Conservation (phyloP, 2,113 vertebrate species). For the Dicrurus megarhynchus region DNA sequence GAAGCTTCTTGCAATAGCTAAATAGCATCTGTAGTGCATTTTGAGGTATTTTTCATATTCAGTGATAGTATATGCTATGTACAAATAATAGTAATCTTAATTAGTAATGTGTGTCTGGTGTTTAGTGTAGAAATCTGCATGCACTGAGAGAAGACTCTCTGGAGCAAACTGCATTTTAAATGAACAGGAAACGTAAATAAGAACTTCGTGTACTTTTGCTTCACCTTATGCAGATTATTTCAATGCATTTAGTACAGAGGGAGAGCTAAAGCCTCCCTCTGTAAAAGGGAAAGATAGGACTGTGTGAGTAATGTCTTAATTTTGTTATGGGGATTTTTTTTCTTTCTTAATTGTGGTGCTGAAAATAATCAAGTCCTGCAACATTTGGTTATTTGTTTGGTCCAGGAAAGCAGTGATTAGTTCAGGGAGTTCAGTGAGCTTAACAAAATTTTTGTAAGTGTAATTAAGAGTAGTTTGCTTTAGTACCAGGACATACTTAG, state of each 20-base stretch:
- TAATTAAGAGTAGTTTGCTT: neutral
- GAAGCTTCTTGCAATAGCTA: neutral
- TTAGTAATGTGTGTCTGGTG: neutral
- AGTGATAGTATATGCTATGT: neutral
- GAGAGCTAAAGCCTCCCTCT: neutral
- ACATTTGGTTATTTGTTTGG: neutral
- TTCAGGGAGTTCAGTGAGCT: neutral
- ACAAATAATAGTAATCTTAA: neutral
- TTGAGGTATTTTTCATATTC: neutral
- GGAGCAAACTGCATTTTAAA: neutral
- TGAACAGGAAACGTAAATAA: neutral
- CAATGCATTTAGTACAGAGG: neutral
- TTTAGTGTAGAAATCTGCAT: neutral
- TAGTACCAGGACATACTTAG: neutral
- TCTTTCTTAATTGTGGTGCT: neutral
- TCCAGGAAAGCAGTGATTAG: neutral
- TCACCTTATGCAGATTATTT: neutral
- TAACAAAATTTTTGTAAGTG: neutral
- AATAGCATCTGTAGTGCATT: neutral
- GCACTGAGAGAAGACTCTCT: neutral
- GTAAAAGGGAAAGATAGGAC: neutral
- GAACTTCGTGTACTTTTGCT: neutral
- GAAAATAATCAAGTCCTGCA: neutral
- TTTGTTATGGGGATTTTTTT: accelerated
- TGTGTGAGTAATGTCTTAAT: neutral